These are phyloP conservation scores for Sebastes umbrosus DNA, from an alignment of 2,797 vertebrate species.

Conservation along the genomic window DNA sequence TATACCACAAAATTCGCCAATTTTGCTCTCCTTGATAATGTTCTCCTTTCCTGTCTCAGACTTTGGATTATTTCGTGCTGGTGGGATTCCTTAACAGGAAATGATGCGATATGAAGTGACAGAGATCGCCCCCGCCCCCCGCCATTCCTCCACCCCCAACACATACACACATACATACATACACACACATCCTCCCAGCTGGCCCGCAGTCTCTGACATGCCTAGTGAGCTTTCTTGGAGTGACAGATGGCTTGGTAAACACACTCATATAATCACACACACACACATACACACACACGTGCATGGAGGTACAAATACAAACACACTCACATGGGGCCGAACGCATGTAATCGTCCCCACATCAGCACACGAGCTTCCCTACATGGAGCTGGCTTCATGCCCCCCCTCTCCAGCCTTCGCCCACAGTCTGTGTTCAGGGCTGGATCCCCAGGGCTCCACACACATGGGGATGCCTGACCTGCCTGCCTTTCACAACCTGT, in stretches of 20 bases:
- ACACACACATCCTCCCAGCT: slow-evolving; percentile 33
- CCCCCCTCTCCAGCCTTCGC: neutral
- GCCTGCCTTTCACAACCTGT: slow-evolving; percentile 49
- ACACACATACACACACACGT: slow-evolving; percentile 1
- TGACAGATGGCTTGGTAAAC: slow-evolving; percentile 58
- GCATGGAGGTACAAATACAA: neutral
- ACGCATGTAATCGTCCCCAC: slow-evolving; percentile 3
- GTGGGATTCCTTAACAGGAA: slow-evolving; percentile 51
- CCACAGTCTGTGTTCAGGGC: neutral
- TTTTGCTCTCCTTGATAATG: neutral
- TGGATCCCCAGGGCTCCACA: neutral
- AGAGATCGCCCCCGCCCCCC: slow-evolving; percentile 2
- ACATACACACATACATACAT: neutral
- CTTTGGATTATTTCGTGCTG: slow-evolving; percentile 22
- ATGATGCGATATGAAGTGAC: slow-evolving; percentile 53
- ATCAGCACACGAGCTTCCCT: neutral
- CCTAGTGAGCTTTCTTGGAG: slow-evolving; percentile 49
- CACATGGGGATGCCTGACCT: slow-evolving; percentile 9
- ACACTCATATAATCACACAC: slow-evolving; percentile 26
- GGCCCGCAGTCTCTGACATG: slow-evolving; percentile 48
- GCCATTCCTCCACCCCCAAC: neutral
- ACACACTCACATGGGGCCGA: neutral
- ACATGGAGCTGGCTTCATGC: slow-evolving; percentile 3
- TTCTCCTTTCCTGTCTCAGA: slow-evolving; percentile 7
- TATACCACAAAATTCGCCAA: neutral